Evolutionary conservation across 2,888 invertebrate genomes (phyloP), one percentile per base, ranked within the genome.

Genomic region (Rhamphomyia laevipes): DNA sequence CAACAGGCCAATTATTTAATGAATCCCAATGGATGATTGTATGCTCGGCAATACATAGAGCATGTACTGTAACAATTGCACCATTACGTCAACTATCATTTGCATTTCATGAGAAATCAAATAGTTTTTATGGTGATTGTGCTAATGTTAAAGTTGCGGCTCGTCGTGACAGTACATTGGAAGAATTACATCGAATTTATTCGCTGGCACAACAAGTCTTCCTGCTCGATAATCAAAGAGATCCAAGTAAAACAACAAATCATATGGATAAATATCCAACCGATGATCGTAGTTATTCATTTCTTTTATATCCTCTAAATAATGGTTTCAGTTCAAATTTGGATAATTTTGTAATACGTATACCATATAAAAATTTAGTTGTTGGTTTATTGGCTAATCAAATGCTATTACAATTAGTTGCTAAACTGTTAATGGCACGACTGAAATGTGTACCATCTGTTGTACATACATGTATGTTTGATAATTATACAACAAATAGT

Each of bases 131-230:
- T 66, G 94, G 94, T 0, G 94, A 94, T 67, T 73, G 85, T 56
- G 88, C 87, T 11, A 90, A 90, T 51, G 92, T 94, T 0, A 93
- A 93, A 75, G 93, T 94, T 9, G 94, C 94, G 2, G 92, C 93
- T 0, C 75, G 93, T 43, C 80, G 86, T 51, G 93, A 94, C 65
- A 88, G 88, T 61, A 84, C 87, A 2, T 75, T 84, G 12, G 82
- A 84, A 54, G 92, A 93, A 63, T 84, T 88, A 61, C 83, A 88
- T 35, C 75, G 93, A 56, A 76, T 94, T 40, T 84, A 87, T 60
- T 88, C 91, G 31, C 77, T 95, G 61, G 89, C 92, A 1, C 88
- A 91, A 60, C 94, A 94, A 80, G 90, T 90, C 43, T 80, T 81
- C 59, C 67, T 82, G n/a, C 79, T 81, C 15, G 80, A 80, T 55